These are phyloP conservation scores for Pollenia labialis DNA, from an alignment of 2,888 invertebrate species.

Conservation along the genomic window DNA sequence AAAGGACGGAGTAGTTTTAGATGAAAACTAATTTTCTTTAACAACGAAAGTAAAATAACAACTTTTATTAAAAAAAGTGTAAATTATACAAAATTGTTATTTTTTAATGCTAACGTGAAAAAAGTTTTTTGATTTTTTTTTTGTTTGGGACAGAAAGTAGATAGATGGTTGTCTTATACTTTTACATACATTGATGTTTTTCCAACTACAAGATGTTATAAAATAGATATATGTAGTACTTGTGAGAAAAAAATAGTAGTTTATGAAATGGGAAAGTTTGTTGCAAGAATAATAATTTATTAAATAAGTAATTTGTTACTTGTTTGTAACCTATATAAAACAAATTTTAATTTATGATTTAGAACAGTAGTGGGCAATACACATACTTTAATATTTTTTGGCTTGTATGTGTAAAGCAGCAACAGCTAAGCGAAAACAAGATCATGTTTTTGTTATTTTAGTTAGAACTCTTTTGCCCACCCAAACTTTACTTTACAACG, in stretches of 20 bases:
- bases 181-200: neutral
- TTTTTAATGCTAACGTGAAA: neutral
- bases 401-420: no score
- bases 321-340: conserved; percentile 34
- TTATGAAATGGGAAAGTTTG: conserved; percentile 58
- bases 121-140: neutral
- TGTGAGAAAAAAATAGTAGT: conserved; percentile 36
- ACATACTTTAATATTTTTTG: no score
- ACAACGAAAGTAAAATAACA: conserved; percentile 64
- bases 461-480: no score
- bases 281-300: conserved; percentile 8
- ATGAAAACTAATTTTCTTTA: conserved; percentile 32
- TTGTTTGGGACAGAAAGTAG: conserved; percentile 31
- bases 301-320: conserved; percentile 33
- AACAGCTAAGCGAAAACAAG: no score
- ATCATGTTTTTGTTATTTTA: no score
- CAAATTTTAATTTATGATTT: conserved; percentile 4
- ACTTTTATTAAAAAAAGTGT: conserved; percentile 46
- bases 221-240: neutral
- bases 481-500: no score
- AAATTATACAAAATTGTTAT: conserved; percentile 51
- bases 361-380: neutral
- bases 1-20: conserved; percentile 6
- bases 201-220: conserved; percentile 14
- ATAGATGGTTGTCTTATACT: conserved; percentile 20